phyloP scores from a whole-genome alignment of 2,888 invertebrate species.

The Hirtodrosophila trivittata region DNA sequence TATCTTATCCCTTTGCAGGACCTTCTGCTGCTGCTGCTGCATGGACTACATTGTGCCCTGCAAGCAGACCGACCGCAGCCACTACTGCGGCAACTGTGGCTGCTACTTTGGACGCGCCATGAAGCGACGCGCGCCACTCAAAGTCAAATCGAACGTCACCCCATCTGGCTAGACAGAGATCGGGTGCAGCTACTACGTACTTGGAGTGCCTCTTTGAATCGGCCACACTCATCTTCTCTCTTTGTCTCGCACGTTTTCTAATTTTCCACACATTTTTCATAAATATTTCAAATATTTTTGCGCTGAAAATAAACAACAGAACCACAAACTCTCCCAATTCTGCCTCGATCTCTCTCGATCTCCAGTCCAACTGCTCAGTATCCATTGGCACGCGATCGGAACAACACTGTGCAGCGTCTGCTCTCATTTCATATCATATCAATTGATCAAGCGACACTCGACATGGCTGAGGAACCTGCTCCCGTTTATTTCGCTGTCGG shows the following conservation, averaged over 20 bases:
- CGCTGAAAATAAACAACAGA: constrained; percentile 26
- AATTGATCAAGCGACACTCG: constrained; percentile 9
- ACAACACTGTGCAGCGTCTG: constrained; percentile 20
- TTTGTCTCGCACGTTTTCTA: constrained; percentile 6
- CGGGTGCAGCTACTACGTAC: not conserved
- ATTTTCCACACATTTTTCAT: constrained; percentile 7
- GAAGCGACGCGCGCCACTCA: constrained; percentile 72
- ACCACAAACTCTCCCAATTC: constrained; percentile 2
- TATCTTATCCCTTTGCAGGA: constrained; percentile 44
- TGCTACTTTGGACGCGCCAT: constrained; percentile 82
- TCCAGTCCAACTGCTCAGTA: constrained; percentile 42
- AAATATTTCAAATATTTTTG: constrained; percentile 28
- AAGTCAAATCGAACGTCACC: constrained; percentile 41
- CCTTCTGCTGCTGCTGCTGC: constrained; percentile 80
- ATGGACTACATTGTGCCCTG: constrained; percentile 78
- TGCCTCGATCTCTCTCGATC: constrained; percentile 26
- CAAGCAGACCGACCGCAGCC: constrained; percentile 81
- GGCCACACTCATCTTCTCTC: not conserved
- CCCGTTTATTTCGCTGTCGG: constrained; percentile 82
- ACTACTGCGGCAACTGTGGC: constrained; percentile 83
- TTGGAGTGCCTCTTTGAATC: too few relatives aligned
- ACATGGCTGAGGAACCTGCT: constrained; percentile 57
- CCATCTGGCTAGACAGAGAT: not conserved
- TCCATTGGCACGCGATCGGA: constrained; percentile 32
- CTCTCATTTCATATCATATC: not conserved